Evolutionary conservation across 2,888 invertebrate species (phyloP), one percentile per base, ranked within the genome.

Genomic region (Drosophila meridiana): DNA sequence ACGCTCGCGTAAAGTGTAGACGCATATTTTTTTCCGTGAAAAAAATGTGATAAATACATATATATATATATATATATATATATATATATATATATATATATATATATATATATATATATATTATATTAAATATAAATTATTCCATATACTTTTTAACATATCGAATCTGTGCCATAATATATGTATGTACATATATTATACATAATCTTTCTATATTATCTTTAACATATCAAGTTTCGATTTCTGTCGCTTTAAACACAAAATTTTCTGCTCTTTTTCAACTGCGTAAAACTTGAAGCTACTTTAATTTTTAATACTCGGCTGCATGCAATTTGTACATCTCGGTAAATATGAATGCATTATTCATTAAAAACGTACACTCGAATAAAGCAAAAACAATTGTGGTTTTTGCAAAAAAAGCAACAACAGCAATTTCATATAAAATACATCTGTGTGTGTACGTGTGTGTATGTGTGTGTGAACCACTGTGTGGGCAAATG

Each of bases 331-430:
- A 70, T 74, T 69, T 78, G 68, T 64, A 69, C 53, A 82, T 65
- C 61, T 78, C 70, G 60, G 63, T 64, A 73, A 73, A 88, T 65
- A 64, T 61, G 73, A 82, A 83, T 88, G 67, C 69, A 88, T 82
- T 72, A 83, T 85, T 68, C 80, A 82, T 81, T 84, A 72, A 64
- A 60, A 73, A 38, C 53, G 69, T 66, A 67, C 61, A 81, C 66
- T 65, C 58, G 61, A 73, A 81, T 73, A 85, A 71, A 67, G 59
- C 63, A 64, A 69, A 73, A 71, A 68, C 69, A 74, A 73, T 73
- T 83, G 87, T 75, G 90, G 84, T 59, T 76, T 76, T 57, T 79
- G 73, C 78, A 70, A 74, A 78, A 78, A 78, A 74, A 62, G 62
- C 69, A 69, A 55, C 67, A 69, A 47, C 69, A 30, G 67, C 47